These are phyloP conservation scores for Thamnophis elegans DNA, from an alignment of 2,797 vertebrate species.

Conservation along the genomic window DNA sequence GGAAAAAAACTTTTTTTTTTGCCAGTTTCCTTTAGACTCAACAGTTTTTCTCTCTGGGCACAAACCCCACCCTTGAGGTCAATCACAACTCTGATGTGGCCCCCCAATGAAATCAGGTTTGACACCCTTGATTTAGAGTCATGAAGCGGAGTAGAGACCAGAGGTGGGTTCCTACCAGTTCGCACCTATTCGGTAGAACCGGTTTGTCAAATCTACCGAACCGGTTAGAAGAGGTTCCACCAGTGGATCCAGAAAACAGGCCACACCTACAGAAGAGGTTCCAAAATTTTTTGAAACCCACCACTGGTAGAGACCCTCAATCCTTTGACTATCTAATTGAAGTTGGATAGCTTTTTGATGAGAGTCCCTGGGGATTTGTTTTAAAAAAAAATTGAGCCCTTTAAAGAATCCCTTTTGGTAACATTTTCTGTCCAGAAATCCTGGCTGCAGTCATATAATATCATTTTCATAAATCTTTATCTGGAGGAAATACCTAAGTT, in stretches of 20 bases:
- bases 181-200: no score
- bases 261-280: no score
- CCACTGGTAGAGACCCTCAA: slow-evolving; percentile 32
- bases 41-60: neutral
- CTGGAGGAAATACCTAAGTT: slow-evolving; percentile 53
- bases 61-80: no score
- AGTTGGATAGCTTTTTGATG: slow-evolving; percentile 60
- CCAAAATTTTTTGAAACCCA: no score
- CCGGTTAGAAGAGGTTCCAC: no score
- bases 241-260: no score
- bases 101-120: no score
- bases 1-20: neutral
- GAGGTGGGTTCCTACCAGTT: no score
- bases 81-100: no score
- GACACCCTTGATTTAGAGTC: neutral
- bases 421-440: slow-evolving; percentile 54
- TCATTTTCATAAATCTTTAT: slow-evolving; percentile 55
- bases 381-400: slow-evolving; percentile 51
- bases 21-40: neutral
- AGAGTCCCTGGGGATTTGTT: slow-evolving; percentile 50
- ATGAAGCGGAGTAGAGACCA: slow-evolving; percentile 42
- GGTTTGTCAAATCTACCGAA: no score
- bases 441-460: slow-evolving; percentile 56
- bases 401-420: slow-evolving; percentile 61
- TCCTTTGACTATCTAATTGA: slow-evolving; percentile 43